Base-by-base conservation (phyloP, 2,113 vertebrate genomes). In the Prochilodus magdalenae region DNA sequence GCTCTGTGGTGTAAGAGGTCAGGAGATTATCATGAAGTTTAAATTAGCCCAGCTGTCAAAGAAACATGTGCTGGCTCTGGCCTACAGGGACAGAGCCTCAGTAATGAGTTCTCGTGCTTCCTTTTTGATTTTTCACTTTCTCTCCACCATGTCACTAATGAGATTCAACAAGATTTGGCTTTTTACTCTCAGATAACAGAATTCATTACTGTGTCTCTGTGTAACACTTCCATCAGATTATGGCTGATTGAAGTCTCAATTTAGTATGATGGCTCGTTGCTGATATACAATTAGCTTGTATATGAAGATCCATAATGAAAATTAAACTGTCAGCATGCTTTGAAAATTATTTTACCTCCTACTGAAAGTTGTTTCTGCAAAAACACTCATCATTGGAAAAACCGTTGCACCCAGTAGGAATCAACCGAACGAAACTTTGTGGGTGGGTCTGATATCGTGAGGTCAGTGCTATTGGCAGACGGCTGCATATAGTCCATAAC, bases 41-140 rank as follows among this genome's bases (percentile, higher is more conserved):
- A 60, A 73, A 57, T 60, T 74, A 75, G 73, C 53, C 55, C 57
- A 36, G 26, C 22, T 60, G 73, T 74, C 44, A 53, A 57, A 66
- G 44, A 51, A 53, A 51, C 51, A 49, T 26, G 73, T 66, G 57
- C 51, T 62, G 30, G 20, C 57, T 44, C 24, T 76, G 51, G 40
- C 71, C 75, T 79, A 75, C 70, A 72, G 59, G 79, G 83, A 66
- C 55, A 30, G 75, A 59, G 57, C 66, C 40, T 84, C 72, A 51
- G 62, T 81, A 86, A 84, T 81, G 73, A 79, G 75, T 74, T 84
- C 66, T 62, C 63, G 55, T 81, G 53, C 77, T 24, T 62, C 36
- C 49, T 60, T 73, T 36, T 66, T 79, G 55, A 75, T 71, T 67
- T 80, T n/a, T 69, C 59, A 0, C 27, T 26, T 60, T 60, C 49